A percentile compares a stretch with the other conserved stretches of the same genome.
Conservation (phyloP, 1,140 invertebrate genomes). For the Drosophila dunni region DNA sequence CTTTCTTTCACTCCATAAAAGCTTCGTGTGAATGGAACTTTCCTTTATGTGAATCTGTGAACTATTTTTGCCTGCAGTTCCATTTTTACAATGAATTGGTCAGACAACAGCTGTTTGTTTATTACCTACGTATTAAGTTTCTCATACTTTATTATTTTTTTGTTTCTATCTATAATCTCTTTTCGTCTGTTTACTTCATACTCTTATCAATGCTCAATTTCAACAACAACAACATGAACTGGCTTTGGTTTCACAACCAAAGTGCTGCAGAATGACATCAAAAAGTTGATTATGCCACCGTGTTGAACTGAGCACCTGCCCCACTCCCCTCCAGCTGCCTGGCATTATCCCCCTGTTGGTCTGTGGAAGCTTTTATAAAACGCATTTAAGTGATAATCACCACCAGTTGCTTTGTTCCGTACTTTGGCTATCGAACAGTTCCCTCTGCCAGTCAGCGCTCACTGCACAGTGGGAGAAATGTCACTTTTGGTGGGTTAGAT, state of each 20-base stretch:
- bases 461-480: constrained; percentile 10
- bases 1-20: too few species aligned
- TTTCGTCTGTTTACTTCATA: not conserved
- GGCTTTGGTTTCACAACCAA: constrained; percentile 1
- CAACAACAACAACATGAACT: constrained; percentile 10
- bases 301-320: not conserved
- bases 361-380: constrained; percentile 33
- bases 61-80: too few species aligned
- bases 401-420: constrained; percentile 49
- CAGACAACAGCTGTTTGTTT: not conserved
- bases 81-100: not conserved
- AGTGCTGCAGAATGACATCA: constrained; percentile 6
- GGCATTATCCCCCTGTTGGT: too few species aligned
- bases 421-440: constrained; percentile 2
- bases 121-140: not conserved
- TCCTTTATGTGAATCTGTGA: too few species aligned
- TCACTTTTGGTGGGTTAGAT: not conserved
- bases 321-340: too few species aligned
- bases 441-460: constrained; percentile 2
- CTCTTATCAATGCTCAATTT: constrained; percentile 8
- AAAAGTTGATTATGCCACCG: constrained; percentile 3
- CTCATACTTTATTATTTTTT: not conserved
- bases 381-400: constrained; percentile 61
- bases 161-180: not conserved
- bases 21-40: too few species aligned